Percentiles rank a stretch among this genome's conserved stretches.
phyloP scores from a whole-genome alignment of 92 coral and sea anemone genomes.

The Actinostola sp. region DNA sequence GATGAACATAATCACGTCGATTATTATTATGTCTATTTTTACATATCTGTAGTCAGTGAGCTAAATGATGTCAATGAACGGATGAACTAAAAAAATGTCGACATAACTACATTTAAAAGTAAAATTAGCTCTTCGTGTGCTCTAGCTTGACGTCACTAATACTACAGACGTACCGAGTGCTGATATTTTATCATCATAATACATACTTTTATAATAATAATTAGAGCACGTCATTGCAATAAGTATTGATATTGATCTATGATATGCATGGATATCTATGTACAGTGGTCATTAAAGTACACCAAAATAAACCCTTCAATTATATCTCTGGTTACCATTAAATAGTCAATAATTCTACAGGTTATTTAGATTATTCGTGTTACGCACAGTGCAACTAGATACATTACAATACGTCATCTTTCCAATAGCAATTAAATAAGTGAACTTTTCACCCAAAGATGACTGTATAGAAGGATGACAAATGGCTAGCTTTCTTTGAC shows the following conservation, averaged over 20 bases:
- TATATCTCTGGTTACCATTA: not conserved
- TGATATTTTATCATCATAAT: too few relatives aligned
- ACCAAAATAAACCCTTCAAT: conserved; percentile 20
- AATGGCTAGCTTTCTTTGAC: not conserved
- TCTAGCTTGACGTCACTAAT: too few relatives aligned
- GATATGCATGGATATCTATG: conserved; percentile 21
- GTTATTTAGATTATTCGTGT: not conserved
- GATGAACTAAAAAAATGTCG: not conserved
- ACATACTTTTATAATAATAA: too few relatives aligned
- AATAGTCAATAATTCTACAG: not conserved
- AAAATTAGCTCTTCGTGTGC: too few relatives aligned
- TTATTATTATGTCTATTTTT: not conserved
- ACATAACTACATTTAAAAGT: too few relatives aligned
- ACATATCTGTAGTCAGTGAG: too few relatives aligned
- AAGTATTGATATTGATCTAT: not conserved
- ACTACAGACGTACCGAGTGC: too few relatives aligned
- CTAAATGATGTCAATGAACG: too few relatives aligned
- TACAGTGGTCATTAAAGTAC: conserved; percentile 4
- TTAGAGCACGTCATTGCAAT: too few relatives aligned
- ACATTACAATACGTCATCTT: too few relatives aligned
- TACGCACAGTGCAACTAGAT: too few relatives aligned
- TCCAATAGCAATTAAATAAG: not conserved
- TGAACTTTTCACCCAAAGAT: not conserved
- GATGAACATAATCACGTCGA: not conserved
- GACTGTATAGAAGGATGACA: not conserved